A percentile compares a stretch with the other conserved stretches of the same genome.
phyloP scores from a whole-genome alignment of 2,797 vertebrate species.

The Siniperca undulata region DNA sequence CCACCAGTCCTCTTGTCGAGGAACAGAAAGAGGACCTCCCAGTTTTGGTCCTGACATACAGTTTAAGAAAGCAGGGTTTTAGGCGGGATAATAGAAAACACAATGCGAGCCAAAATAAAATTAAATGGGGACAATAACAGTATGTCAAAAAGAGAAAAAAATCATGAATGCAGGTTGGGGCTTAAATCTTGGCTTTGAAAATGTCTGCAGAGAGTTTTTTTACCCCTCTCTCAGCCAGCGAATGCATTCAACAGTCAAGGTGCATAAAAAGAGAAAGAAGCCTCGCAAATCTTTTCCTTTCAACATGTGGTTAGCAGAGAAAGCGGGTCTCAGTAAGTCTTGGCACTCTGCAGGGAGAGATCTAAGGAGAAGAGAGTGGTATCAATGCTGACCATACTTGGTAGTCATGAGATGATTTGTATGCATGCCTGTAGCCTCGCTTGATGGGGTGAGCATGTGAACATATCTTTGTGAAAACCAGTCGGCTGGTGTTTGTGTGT shows the following conservation, averaged over 20 bases:
- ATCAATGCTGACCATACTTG: slow-evolving; percentile 74
- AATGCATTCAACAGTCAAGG: slow-evolving; percentile 56
- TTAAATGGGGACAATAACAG: slow-evolving; percentile 33
- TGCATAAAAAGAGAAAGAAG: slow-evolving; percentile 65
- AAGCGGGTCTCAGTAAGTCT: slow-evolving; percentile 50
- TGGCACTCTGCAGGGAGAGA: slow-evolving; percentile 59
- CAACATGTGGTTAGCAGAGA: slow-evolving; percentile 70
- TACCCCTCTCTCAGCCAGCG: slow-evolving; percentile 8
- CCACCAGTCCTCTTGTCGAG: slow-evolving; percentile 14
- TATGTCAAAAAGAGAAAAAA: slow-evolving; percentile 22
- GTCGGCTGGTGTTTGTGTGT: slow-evolving; percentile 56
- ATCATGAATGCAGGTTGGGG: slow-evolving; percentile 36
- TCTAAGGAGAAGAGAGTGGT: slow-evolving; percentile 59
- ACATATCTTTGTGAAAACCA: slow-evolving; percentile 74
- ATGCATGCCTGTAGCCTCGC: slow-evolving; percentile 74
- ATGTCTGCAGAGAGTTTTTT: slow-evolving; percentile 26
- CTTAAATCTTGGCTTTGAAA: slow-evolving; percentile 58
- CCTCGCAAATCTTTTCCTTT: slow-evolving; percentile 60
- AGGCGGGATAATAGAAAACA: slow-evolving; percentile 40
- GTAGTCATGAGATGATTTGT: slow-evolving; percentile 83
- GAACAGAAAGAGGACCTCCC: slow-evolving; percentile 8
- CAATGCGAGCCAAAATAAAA: slow-evolving; percentile 19
- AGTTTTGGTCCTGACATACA: slow-evolving; percentile 16
- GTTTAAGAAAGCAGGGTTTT: slow-evolving; percentile 40
- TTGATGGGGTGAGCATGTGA: slow-evolving; percentile 72